Evolutionary conservation across 1,140 invertebrate genomes (phyloP).

Genomic region (Drosophila trapezifrons): DNA sequence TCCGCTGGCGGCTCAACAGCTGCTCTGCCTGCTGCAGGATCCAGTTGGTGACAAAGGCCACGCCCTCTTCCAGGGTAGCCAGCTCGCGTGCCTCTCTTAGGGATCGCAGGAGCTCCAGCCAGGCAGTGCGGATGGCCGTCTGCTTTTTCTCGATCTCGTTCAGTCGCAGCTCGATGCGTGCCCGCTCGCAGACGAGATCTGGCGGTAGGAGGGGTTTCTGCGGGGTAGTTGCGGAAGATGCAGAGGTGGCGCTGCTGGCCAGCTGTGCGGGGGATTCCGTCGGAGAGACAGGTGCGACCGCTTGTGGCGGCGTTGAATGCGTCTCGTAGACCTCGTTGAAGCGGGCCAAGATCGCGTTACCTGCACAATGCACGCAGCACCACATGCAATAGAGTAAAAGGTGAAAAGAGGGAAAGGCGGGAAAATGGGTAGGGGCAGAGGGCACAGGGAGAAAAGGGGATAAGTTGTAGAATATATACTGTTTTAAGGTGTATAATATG

Average conservation of each 20-base stretch:
- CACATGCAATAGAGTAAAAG: constrained; percentile 15
- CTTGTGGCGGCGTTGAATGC: constrained; percentile 50
- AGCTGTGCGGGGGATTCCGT: constrained; percentile 10
- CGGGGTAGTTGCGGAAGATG: constrained; percentile 1
- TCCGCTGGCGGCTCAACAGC: constrained; percentile 88
- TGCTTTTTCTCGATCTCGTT: constrained; percentile 87
- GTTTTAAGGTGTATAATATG: too few species aligned
- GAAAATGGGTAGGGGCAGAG: constrained; percentile 19
- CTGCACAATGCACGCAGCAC: constrained; percentile 38
- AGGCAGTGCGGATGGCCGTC: constrained; percentile 87
- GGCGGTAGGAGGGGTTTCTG: constrained; percentile 84
- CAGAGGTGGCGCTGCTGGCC: constrained; percentile 3
- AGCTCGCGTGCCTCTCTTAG: constrained; percentile 87
- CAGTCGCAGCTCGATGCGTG: constrained; percentile 86
- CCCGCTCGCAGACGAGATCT: constrained; percentile 87
- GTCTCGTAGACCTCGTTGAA: constrained; percentile 79
- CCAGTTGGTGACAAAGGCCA: constrained; percentile 90
- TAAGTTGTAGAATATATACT: too few species aligned
- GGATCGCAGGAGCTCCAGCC: constrained; percentile 86
- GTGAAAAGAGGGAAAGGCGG: constrained; percentile 15
- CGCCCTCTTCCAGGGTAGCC: constrained; percentile 86
- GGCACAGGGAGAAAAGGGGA: constrained; percentile 3
- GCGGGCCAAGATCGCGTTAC: constrained; percentile 81
- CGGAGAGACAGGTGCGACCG: constrained; percentile 54
- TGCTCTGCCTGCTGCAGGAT: constrained; percentile 90